Evolutionary conservation across 1,140 invertebrate genomes (phyloP), one percentile per base, ranked within the genome.

Genomic region (Diorhabda elongata): DNA sequence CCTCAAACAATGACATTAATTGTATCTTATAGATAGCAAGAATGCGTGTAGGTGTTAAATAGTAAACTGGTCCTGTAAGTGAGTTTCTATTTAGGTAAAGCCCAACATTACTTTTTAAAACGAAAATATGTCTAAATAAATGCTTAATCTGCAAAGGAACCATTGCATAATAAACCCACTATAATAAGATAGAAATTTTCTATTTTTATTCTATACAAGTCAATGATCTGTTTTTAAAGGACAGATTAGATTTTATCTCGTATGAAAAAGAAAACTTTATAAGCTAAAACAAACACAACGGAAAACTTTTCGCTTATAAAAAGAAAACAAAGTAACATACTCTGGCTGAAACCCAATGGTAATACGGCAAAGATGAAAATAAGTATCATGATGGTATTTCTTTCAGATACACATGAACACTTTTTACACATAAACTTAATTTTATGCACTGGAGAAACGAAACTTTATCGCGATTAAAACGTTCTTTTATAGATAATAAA

Each of bases 1-100:
- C 47, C 47, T 52, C n/a, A 52, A 52, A 52, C 47, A 52, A 52
- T 52, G 47, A 52, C 47, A 52, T 52, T 52, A 52, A 52, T 52
- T 52, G 3, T 52, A 52, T n/a, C 47, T 52, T 52, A 52, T 52
- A 52, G 47, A 8, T 52, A 52, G 6, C 47, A 52, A 52, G 47
- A 52, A 52, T 52, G 47, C n/a, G 47, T 52, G 47, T 52, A 52
- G 47, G 47, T 52, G 47, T 52, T 6, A 52, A 52, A 52, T 6
- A 52, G 47, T 52, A 52, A 52, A 52, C 47, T 52, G 47, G 47
- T 52, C 6, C 26, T 26, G 26, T 26, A 26, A 26, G 26, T 26
- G 26, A 26, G 26, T 26, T 26, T 26, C 26, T 26, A 26, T 26
- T 26, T 26, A 26, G 26, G 26, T 26, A 26, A 26, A 26, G 26